A percentile compares a stretch with the other conserved stretches of the same genome.
These are phyloP conservation scores for Brachionus rubens DNA, from an alignment of 1,140 invertebrate species.

Conservation along the genomic window DNA sequence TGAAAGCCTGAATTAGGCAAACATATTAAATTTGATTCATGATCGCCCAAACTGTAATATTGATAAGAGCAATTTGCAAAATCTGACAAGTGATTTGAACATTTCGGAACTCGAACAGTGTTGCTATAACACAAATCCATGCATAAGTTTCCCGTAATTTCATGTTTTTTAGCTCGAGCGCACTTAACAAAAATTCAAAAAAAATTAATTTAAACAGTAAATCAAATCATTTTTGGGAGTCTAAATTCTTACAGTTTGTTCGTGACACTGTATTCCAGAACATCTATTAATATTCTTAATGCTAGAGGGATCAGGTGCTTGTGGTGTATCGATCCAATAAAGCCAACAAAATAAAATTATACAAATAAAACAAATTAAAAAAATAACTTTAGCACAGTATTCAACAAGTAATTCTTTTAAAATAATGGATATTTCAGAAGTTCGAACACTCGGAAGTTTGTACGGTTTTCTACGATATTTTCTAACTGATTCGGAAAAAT, in stretches of 20 bases:
- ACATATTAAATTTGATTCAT: conserved; percentile 7
- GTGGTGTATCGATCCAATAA: neutral
- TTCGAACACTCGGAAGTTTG: neutral
- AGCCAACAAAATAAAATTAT: neutral
- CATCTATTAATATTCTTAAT: neutral
- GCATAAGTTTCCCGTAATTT: conserved; percentile 17
- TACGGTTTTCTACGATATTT: conserved; percentile 13
- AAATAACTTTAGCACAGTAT: neutral
- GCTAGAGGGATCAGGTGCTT: neutral
- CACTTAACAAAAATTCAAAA: neutral
- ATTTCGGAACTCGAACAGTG: neutral
- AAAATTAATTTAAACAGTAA: neutral
- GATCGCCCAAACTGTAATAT: neutral
- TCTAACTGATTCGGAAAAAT: neutral
- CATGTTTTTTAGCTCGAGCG: neutral
- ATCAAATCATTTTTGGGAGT: neutral
- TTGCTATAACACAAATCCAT: conserved; percentile 17
- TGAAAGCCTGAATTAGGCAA: neutral
- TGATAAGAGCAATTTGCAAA: conserved; percentile 10
- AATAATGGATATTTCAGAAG: neutral
- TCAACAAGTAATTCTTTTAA: neutral
- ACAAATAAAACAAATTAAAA: neutral
- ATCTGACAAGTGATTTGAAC: conserved; percentile 18
- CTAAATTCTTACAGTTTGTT: neutral
- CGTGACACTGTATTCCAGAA: neutral